Percentiles rank a stretch among this genome's conserved stretches.
These are phyloP conservation scores for Phataginus tricuspis DNA, from an alignment of 2,797 vertebrate species.

Conservation along the genomic window DNA sequence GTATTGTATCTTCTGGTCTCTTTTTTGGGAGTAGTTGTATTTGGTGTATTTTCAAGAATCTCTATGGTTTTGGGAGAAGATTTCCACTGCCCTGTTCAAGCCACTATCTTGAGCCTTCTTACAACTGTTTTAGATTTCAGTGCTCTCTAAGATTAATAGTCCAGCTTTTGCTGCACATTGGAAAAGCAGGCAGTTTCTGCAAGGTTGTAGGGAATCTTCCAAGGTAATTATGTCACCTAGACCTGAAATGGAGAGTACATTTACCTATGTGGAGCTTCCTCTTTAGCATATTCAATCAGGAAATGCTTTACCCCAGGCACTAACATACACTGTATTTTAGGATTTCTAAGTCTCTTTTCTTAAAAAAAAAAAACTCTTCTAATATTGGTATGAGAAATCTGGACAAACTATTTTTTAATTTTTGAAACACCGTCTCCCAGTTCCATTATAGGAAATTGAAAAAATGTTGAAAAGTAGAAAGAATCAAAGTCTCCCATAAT, in stretches of 20 bases:
- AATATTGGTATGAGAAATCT: conserved; percentile 1
- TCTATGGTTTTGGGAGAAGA: too few species aligned
- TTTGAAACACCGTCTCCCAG: background rate
- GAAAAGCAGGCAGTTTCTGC: conserved; percentile 31
- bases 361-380: background rate
- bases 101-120: background rate
- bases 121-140: background rate
- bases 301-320: background rate
- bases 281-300: conserved; percentile 19
- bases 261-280: background rate
- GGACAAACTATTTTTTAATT: background rate
- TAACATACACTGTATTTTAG: background rate
- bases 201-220: conserved; percentile 41
- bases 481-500: conserved; percentile 13
- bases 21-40: too few species aligned
- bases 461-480: conserved; percentile 22
- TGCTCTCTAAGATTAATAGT: background rate
- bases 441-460: conserved; percentile 26
- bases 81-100: too few species aligned
- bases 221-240: conserved; percentile 31
- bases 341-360: background rate
- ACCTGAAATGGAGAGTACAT: background rate
- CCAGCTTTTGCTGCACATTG: background rate
- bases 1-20: too few species aligned
- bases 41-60: too few species aligned